Percentiles rank a stretch among this genome's conserved stretches.
Conservation (phyloP, 2,797 vertebrate species). For the Neomorphus geoffroyi region DNA sequence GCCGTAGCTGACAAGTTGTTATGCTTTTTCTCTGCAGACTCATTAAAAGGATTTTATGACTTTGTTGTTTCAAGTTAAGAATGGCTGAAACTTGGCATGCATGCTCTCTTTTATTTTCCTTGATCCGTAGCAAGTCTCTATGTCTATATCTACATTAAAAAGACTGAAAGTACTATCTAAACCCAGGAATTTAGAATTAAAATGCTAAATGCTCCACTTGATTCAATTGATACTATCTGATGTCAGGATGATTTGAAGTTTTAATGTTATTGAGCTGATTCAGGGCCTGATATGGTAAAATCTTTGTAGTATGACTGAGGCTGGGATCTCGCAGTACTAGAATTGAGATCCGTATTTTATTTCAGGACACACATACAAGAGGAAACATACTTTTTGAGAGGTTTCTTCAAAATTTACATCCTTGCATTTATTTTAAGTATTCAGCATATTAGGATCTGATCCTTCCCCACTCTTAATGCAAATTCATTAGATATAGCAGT, state of each 20-base stretch:
- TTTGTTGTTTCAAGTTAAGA: not conserved
- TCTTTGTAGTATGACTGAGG: not conserved
- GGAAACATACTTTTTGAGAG: not conserved
- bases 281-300: not conserved
- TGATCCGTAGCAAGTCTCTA: not conserved
- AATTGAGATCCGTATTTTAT: not conserved
- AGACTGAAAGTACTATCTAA: not conserved
- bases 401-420: not conserved
- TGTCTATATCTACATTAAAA: not conserved
- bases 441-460: not conserved
- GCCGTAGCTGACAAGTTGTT: not conserved
- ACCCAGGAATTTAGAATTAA: not conserved
- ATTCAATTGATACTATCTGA: not conserved
- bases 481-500: not conserved
- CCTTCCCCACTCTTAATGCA: not conserved
- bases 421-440: not conserved
- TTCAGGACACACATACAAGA: not conserved
- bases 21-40: not conserved
- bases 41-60: not conserved
- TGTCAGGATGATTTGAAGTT: not conserved
- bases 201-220: not conserved
- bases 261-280: not conserved
- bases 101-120: not conserved
- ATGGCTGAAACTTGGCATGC: not conserved
- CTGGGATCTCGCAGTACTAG: not conserved